Evolutionary conservation across 2,888 invertebrate genomes (phyloP).

Genomic region (Drosophila percnosoma): DNA sequence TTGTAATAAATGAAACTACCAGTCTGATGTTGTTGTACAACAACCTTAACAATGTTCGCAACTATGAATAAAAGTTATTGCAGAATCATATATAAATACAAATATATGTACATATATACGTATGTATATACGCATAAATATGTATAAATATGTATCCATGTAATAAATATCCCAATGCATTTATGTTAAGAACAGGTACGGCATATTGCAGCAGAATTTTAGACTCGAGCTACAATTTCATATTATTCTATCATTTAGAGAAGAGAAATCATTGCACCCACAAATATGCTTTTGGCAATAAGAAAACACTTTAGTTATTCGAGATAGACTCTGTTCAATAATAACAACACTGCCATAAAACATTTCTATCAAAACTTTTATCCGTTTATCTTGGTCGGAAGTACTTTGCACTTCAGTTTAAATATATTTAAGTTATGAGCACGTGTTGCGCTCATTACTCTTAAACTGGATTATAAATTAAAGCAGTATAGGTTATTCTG

Average conservation of each 20-base stretch:
- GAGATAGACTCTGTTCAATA: too few species aligned
- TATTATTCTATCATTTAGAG: neutral
- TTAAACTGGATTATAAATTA: neutral
- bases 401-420: neutral
- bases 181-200: neutral
- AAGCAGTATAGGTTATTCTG: neutral
- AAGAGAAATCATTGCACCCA: neutral
- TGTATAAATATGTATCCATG: neutral
- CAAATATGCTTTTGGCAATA: neutral
- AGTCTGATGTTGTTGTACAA: neutral
- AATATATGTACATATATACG: neutral
- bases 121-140: neutral
- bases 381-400: neutral
- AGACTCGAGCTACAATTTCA: neutral
- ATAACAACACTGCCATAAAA: neutral
- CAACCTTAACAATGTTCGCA: neutral
- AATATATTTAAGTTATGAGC: neutral
- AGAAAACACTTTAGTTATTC: too few species aligned
- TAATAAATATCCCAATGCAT: neutral
- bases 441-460: neutral
- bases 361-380: neutral
- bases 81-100: neutral
- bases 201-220: neutral
- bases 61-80: neutral
- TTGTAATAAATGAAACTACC: slow-evolving; percentile 1